Evolutionary conservation across 2,113 vertebrate species (phyloP).

Genomic region (Pyxicephalus adspersus): DNA sequence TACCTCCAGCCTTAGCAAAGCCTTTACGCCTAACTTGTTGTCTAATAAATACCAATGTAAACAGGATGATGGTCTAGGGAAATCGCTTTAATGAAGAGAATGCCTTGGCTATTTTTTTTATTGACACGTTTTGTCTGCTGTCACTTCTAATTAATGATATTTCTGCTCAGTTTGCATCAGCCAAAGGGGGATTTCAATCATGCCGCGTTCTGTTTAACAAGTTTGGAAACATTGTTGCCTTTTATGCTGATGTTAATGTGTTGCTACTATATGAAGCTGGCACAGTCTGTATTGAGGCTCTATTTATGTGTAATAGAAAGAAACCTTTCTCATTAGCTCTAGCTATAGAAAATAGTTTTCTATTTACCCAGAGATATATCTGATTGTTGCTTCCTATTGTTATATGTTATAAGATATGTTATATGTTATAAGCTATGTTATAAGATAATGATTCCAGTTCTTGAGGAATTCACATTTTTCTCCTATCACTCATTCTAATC

Average conservation of each 20-base stretch:
- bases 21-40: background rate
- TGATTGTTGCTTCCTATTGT: too few relatives aligned
- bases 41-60: slow-evolving; percentile 22
- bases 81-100: slow-evolving; percentile 22
- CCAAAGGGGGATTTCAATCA: slow-evolving; percentile 55
- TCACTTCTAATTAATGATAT: slow-evolving; percentile 50
- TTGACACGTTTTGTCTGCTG: slow-evolving; percentile 47
- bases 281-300: background rate
- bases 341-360: background rate
- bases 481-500: too few relatives aligned
- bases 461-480: too few relatives aligned
- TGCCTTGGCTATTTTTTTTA: slow-evolving; percentile 30
- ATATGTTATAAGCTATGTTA: too few relatives aligned
- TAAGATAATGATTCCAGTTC: too few relatives aligned
- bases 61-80: slow-evolving; percentile 25
- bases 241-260: slow-evolving; percentile 48
- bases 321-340: background rate
- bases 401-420: too few relatives aligned
- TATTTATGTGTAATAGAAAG: background rate
- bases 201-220: slow-evolving; percentile 49
- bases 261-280: slow-evolving; percentile 22
- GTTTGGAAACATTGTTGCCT: slow-evolving; percentile 50
- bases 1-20: background rate
- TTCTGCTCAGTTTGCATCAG: slow-evolving; percentile 24
- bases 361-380: too few relatives aligned